These are phyloP conservation scores for Aptenodytes forsteri DNA, from an alignment of 2,113 vertebrate species.

Conservation along the genomic window DNA sequence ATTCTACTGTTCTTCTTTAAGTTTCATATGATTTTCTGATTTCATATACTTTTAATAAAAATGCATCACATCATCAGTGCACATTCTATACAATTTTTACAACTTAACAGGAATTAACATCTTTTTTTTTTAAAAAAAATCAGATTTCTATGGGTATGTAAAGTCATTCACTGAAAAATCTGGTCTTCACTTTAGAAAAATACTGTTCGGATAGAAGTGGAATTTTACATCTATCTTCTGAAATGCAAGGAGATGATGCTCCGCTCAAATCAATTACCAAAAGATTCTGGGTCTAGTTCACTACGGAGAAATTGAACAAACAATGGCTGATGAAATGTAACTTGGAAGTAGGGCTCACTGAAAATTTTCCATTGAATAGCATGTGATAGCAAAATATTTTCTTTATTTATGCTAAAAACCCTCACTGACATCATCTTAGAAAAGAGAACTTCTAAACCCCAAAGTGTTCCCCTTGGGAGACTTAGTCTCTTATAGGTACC, in stretches of 20 bases:
- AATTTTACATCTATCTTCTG: neutral
- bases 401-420: neutral
- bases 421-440: neutral
- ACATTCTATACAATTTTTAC: neutral
- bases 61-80: neutral
- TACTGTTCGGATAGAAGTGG: neutral
- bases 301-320: neutral
- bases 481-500: neutral
- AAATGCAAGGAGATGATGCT: rapidly evolving
- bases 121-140: neutral
- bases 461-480: neutral
- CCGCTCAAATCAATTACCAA: neutral
- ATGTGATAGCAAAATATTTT: neutral
- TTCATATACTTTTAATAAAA: neutral
- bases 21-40: neutral
- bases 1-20: neutral
- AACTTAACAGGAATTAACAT: neutral
- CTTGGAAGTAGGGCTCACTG: neutral
- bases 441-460: neutral
- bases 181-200: neutral
- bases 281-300: neutral
- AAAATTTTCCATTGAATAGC: neutral
- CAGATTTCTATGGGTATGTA: neutral
- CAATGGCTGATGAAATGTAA: neutral
- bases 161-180: neutral